These are phyloP conservation scores for Phrynocephalus forsythii DNA, from an alignment of 2,797 vertebrate species.

Conservation along the genomic window DNA sequence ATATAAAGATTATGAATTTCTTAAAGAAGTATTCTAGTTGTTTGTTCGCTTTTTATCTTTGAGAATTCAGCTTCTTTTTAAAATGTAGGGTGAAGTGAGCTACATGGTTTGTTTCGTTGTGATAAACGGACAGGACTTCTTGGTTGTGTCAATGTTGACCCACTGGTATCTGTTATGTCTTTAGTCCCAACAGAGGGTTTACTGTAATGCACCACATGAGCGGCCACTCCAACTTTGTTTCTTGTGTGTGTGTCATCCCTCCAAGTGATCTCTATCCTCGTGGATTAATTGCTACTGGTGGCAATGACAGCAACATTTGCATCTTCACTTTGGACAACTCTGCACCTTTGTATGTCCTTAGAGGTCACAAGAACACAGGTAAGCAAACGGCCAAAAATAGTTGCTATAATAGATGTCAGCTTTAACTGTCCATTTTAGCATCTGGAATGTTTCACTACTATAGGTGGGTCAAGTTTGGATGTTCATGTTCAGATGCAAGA, in stretches of 20 bases:
- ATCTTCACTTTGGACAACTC: slow-evolving; percentile 89
- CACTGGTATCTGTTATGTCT: slow-evolving; percentile 57
- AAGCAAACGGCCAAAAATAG: slow-evolving; percentile 48
- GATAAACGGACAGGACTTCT: slow-evolving; percentile 14
- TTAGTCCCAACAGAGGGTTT: slow-evolving; percentile 88
- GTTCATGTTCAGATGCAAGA: background rate
- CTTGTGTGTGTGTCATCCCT: slow-evolving; percentile 93
- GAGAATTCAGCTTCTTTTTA: background rate
- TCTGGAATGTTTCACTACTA: background rate
- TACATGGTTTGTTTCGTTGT: background rate
- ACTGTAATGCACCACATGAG: slow-evolving; percentile 93
- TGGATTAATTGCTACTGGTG: slow-evolving; percentile 94
- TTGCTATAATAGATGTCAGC: background rate
- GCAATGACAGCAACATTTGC: slow-evolving; percentile 96
- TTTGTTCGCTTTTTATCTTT: background rate
- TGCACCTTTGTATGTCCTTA: slow-evolving; percentile 88
- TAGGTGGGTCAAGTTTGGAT: background rate
- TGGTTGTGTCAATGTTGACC: slow-evolving; percentile 33
- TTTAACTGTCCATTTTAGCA: background rate
- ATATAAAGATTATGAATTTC: background rate
- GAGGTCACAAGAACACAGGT: slow-evolving; percentile 96
- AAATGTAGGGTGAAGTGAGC: background rate
- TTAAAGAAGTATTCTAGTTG: background rate
- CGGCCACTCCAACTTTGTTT: slow-evolving; percentile 95
- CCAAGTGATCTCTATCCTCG: slow-evolving; percentile 91